Base-by-base conservation (phyloP, 2,888 invertebrate genomes). In the Tuta absoluta region DNA sequence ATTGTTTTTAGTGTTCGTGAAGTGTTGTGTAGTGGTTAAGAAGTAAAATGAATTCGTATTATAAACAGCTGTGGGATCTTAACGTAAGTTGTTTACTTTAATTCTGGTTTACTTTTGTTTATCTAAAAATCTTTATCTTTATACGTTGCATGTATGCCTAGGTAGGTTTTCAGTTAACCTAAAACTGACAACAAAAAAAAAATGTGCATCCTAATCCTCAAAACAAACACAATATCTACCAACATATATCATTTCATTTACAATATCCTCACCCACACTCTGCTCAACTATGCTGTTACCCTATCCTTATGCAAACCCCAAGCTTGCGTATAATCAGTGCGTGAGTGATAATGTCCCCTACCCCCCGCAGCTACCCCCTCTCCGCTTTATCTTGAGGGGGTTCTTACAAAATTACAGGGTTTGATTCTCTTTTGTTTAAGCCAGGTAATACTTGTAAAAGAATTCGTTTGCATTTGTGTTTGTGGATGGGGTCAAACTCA, bases 301-400 rank as follows among this genome's bases (percentile, higher is more conserved):
- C 69, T 74, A 74, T 74, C 75, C 75, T 72, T 75, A 77, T 75
- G 77, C 75, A 79, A 56, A 77, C 77, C 83, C 81, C 82, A 71
- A 78, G 72, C 88, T 89, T 89, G 83, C 86, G 41, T 87, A 86
- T 90, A 91, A 91, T 91, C 91, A 89, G 89, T 82, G 84, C 82
- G 77, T 77, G 78, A 78, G 77, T 85, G 89, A 87, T 88, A 86
- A 86, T 77, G 77, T 73, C 79, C 83, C 82, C 75, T 69, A 75
- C 73, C 38, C 51, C 51, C 51, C 21, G 51, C 51, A 5, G 58
- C 23, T 12, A 37, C 19, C 37, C 58, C 57, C n/a, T n/a, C 66
- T 64, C 67, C 66, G 64, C 78, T 77, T 78, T 82, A 81, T 84
- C 85, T 80, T 69, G 74, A 79, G 82, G 87, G 85, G 53, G 49